Evolutionary conservation across 1,140 invertebrate genomes (phyloP), one percentile per base, ranked within the genome.

Genomic region (Eubasilissa regina): DNA sequence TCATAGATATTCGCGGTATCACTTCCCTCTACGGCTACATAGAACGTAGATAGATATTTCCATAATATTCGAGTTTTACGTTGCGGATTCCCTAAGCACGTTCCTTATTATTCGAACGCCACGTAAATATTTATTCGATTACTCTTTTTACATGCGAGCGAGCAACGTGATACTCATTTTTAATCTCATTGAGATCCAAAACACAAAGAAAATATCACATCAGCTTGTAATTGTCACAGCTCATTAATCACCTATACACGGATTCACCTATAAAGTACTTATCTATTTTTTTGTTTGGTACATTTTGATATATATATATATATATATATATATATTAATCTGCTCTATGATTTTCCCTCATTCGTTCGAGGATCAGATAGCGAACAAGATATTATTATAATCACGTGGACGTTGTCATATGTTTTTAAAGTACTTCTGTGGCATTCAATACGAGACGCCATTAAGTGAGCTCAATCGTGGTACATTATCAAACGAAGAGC

Each of bases 241-340:
- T 75, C 58, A 58, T 75, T 58, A 15, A 6, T 56, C 11, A 21
- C 10, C 17, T 55, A 15, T 55, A 19, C 17, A 55, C 17, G n/a
- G n/a, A 1, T 55, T 55, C n/a, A 19, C 53, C 1, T 4, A 4
- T 4, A 4, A n/a, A 17, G 19, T 11, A 17, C 25, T n/a, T 60
- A 21, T 60, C 56, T 60, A 21, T 13, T 60, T 60, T 17, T 21
- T 21, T 55, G 17, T 7, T 3, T 55, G 1, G 17, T 13, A 13
- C n/a, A n/a, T 55, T 19, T 55, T 55, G 53, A 7, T 55, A 55
- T 55, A 55, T n/a, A n/a, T n/a, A n/a, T n/a, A n/a, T n/a, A n/a
- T 21, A 66, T 13, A 21, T 72, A 45, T n/a, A 72, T 72, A 48
- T 72, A 48, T 47, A 72, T 72, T 58, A 58, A 58, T 21, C 55